A percentile compares a stretch with the other conserved stretches of the same genome.
Evolutionary conservation across 2,888 invertebrate species (phyloP).

Genomic region (Lordiphosa andalusiaca): DNA sequence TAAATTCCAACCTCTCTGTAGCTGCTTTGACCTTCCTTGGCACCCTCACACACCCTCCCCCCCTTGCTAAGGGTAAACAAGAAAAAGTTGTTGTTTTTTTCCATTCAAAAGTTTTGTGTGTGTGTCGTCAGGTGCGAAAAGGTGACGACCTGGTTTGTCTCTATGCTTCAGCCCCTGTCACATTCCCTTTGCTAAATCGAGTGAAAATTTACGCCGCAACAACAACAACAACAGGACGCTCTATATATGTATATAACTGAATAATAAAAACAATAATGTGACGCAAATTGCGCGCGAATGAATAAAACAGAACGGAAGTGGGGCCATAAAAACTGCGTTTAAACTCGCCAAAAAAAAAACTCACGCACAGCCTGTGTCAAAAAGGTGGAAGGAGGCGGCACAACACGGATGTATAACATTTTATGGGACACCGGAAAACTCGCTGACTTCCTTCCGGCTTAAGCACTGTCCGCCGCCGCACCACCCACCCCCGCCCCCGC

Average conservation of each 20-base stretch:
- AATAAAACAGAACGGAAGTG: constrained; percentile 69
- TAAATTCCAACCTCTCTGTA: too few relatives aligned
- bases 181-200: constrained; percentile 50
- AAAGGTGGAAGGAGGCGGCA: neutral
- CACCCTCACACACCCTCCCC: too few relatives aligned
- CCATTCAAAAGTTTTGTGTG: neutral
- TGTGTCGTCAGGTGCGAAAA: constrained; percentile 4
- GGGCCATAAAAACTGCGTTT: constrained; percentile 63
- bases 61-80: neutral
- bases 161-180: constrained; percentile 14
- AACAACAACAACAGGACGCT: constrained; percentile 23
- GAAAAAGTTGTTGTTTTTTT: neutral
- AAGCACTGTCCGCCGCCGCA: neutral
- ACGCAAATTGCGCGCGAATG: constrained; percentile 68
- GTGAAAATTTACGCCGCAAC: constrained; percentile 40
- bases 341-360: constrained; percentile 50
- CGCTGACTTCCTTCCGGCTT: constrained; percentile 66
- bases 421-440: constrained; percentile 69
- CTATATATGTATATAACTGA: constrained; percentile 31
- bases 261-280: constrained; percentile 70
- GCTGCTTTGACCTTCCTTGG: too few relatives aligned
- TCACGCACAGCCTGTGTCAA: constrained; percentile 9
- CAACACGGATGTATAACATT: constrained; percentile 60
- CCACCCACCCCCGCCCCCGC: too few relatives aligned
- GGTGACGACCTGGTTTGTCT: constrained; percentile 4